A percentile compares a stretch with the other conserved stretches of the same genome.
Evolutionary conservation across 2,888 invertebrate species (phyloP).

Genomic region (Xestoiulus laeticollis): DNA sequence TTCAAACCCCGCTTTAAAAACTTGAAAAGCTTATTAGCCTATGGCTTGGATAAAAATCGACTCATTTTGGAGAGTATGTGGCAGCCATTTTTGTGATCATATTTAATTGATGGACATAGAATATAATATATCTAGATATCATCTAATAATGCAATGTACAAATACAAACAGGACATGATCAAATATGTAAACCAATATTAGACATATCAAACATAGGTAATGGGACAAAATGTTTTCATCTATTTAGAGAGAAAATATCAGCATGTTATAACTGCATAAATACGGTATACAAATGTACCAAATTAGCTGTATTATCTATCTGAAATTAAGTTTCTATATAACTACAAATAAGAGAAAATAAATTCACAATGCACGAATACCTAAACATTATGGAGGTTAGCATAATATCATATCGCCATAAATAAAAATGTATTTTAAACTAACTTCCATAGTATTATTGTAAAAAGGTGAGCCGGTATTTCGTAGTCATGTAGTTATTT

Average conservation of each 20-base stretch:
- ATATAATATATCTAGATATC: neutral
- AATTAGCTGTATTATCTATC: neutral
- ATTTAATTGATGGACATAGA: neutral
- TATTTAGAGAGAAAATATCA: neutral
- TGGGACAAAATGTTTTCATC: neutral
- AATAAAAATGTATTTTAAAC: neutral
- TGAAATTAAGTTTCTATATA: neutral
- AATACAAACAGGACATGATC: neutral
- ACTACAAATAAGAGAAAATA: neutral
- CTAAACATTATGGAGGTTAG: neutral
- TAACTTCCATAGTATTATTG: neutral
- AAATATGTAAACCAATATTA: neutral
- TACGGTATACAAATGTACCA: neutral
- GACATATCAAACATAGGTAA: neutral
- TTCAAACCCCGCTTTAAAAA: constrained; percentile 55
- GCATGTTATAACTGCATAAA: neutral
- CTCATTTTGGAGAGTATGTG: neutral
- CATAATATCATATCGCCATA: neutral
- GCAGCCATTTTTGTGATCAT: neutral
- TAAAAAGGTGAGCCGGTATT: neutral
- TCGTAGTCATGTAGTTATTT: neutral
- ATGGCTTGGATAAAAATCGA: neutral
- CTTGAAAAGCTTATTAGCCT: neutral
- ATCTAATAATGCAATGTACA: constrained; percentile 15
- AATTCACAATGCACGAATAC: neutral